A percentile compares a stretch with the other conserved stretches of the same genome.
phyloP scores from a whole-genome alignment of 2,797 vertebrate species.

The Lepilemur ruficaudatus region DNA sequence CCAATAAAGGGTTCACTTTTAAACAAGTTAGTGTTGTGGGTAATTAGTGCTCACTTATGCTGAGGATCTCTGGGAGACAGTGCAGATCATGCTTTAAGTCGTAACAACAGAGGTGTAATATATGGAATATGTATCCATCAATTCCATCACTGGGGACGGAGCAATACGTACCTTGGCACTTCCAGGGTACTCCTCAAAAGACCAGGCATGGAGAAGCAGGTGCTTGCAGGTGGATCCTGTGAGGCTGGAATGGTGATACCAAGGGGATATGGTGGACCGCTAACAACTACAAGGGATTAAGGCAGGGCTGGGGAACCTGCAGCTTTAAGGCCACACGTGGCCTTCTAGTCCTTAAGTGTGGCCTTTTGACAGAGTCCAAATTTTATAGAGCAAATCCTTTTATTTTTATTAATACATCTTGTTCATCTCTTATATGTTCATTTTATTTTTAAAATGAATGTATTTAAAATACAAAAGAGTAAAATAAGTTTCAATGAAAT shows the following conservation, averaged over 20 bases:
- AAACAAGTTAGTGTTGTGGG: neutral
- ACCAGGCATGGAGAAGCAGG: neutral
- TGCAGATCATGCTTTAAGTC: neutral
- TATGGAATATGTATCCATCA: neutral
- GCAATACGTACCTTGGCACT: neutral
- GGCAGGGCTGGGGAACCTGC: neutral
- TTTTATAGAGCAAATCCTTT: neutral
- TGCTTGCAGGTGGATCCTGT: neutral
- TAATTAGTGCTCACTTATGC: neutral
- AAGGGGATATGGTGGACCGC: neutral
- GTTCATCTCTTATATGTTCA: neutral
- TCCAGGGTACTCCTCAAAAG: neutral
- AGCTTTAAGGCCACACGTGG: neutral
- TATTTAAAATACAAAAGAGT: neutral
- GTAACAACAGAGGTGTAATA: neutral
- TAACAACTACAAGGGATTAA: neutral
- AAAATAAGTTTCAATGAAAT: neutral
- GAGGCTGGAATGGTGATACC: neutral
- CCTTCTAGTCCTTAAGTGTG: neutral
- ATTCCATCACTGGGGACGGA: neutral
- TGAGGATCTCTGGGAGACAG: neutral
- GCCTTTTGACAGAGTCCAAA: neutral
- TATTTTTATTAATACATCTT: neutral
- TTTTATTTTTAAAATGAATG: neutral
- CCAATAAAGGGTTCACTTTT: neutral